These are phyloP conservation scores for Tylochromis polylepis DNA, from an alignment of 2,113 vertebrate species.

Conservation along the genomic window DNA sequence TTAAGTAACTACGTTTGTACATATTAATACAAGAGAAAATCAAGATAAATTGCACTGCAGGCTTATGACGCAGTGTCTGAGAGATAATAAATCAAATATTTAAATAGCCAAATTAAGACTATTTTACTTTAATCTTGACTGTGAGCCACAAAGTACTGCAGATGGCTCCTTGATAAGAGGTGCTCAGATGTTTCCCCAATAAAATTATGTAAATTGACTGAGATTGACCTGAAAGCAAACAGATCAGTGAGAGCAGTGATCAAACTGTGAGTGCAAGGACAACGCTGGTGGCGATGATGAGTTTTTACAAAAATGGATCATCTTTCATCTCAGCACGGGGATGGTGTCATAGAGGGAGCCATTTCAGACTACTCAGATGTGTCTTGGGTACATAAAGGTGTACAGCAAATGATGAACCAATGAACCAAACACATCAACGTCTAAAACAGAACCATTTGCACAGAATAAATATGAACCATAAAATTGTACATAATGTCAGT, in stretches of 20 bases:
- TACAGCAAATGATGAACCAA: neutral
- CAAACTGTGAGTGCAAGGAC: neutral
- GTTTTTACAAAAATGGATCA: slow-evolving; percentile 1
- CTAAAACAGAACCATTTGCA: neutral
- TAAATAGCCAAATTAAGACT: neutral
- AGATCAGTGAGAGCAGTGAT: slow-evolving; percentile 21
- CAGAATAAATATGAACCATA: neutral
- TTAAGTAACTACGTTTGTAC: neutral
- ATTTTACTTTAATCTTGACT: slow-evolving; percentile 21
- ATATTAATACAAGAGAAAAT: neutral
- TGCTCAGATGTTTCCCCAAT: slow-evolving; percentile 25
- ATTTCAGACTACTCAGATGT: neutral
- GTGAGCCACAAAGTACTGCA: slow-evolving; percentile 19
- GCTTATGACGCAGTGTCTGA: neutral
- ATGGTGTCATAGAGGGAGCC: neutral
- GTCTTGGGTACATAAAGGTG: neutral
- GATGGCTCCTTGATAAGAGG: slow-evolving; percentile 31
- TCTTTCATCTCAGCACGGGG: neutral
- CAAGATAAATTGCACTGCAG: neutral
- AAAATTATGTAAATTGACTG: slow-evolving; percentile 16
- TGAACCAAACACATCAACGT: neutral
- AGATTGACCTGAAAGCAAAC: slow-evolving; percentile 31
- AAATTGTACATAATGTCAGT: slow-evolving; percentile 51
- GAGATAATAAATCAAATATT: neutral
- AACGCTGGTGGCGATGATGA: neutral